Base-by-base conservation (phyloP, 2,113 vertebrate genomes). In the Mormyrus iriodes region DNA sequence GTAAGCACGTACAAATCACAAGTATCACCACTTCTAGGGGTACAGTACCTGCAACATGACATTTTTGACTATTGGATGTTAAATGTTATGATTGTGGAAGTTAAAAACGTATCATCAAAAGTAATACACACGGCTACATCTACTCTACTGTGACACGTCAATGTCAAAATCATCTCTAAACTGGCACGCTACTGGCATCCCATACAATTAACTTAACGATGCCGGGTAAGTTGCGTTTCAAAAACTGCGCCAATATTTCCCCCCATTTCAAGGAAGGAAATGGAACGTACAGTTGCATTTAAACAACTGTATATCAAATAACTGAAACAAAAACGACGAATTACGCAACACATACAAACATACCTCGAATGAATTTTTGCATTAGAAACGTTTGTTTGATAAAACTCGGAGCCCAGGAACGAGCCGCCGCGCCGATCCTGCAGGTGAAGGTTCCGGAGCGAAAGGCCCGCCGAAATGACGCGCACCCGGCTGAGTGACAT, bases 401-500 rank as follows among this genome's bases (percentile, higher is more conserved):
- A 24, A 46, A 84, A 44, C 82, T n/a, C 7, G 21, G 24, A 84
- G 31, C 49, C 17, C 85, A 53, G 46, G 51, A 39, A 17, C 3
- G 51, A 52, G 19, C 6, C 15, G 39, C 21, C 39, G 39, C 6
- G 39, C 82, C 19, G 44, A 84, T 44, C 82, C 35, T 17, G 73
- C 73, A 39, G 73, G 82, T 48, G 19, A 39, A 55, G 31, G 31
- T 17, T 53, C 4, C 13, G 17, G 31, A 31, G 27, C 85, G 17
- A 86, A 86, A 35, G 31, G 31, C 48, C 85, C 85, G 85, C 85
- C 85, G 85, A 86, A 86, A 35, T 86, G 85, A 55, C 85, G 85
- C 51, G 17, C 4, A 55, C n/a, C 15, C 49, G 48, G 24, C 46
- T 85, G 84, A 85, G 9, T 85, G 44, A n/a, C 31, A 82, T 17